A percentile compares a stretch with the other conserved stretches of the same genome.
Evolutionary conservation across 2,797 vertebrate species (phyloP).

Genomic region (Podarcis lilfordi): DNA sequence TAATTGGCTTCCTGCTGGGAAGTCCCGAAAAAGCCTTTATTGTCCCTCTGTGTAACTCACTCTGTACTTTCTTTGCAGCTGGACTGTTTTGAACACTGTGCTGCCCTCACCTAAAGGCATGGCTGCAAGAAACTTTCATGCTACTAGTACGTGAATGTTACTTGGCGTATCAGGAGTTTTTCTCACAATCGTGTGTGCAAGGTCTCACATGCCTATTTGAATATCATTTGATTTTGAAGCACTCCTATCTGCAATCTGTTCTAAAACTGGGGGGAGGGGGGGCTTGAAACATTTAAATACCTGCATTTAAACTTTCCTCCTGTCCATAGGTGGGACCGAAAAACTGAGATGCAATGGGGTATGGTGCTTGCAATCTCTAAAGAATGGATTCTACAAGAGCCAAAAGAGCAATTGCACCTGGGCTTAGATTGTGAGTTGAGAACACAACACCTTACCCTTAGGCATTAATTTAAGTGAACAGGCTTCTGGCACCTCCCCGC

Average conservation of each 20-base stretch:
- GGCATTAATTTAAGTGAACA: not conserved
- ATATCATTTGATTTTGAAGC: not conserved
- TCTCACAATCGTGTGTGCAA: not conserved
- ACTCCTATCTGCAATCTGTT: not conserved
- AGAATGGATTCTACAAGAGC: not conserved
- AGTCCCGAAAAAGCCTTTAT: constrained; percentile 69
- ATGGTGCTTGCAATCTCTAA: not conserved
- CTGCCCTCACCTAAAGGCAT: constrained; percentile 25
- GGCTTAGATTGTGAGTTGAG: not conserved
- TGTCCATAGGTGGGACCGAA: too few relatives aligned
- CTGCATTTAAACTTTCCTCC: not conserved
- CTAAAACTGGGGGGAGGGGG: too few relatives aligned
- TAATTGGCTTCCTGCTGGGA: constrained; percentile 81
- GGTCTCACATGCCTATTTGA: too few relatives aligned
- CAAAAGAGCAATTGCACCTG: not conserved
- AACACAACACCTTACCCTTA: not conserved
- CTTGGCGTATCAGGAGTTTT: not conserved
- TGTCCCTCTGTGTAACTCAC: constrained; percentile 49
- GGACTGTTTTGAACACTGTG: not conserved
- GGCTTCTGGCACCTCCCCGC: too few relatives aligned
- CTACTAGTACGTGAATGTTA: not conserved
- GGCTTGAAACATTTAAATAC: not conserved
- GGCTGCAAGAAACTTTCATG: not conserved
- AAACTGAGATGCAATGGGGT: not conserved
- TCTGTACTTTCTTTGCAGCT: constrained; percentile 57